These are phyloP conservation scores for Aythya baeri DNA, from an alignment of 2,113 vertebrate genomes.

Conservation along the genomic window DNA sequence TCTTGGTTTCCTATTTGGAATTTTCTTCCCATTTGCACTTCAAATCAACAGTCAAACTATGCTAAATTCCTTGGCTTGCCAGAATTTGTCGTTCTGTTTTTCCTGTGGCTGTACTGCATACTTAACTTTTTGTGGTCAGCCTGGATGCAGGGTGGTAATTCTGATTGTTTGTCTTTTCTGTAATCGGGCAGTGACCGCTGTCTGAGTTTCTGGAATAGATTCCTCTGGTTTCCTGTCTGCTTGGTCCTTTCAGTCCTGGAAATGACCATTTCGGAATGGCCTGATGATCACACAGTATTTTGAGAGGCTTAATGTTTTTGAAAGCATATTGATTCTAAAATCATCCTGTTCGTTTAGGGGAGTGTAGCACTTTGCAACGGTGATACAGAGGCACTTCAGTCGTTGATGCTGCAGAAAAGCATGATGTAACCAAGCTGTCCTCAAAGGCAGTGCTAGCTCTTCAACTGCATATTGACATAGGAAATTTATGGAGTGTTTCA, in stretches of 20 bases:
- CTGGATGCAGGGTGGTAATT: background rate
- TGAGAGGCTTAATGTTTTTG: background rate
- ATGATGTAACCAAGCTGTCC: background rate
- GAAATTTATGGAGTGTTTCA: background rate
- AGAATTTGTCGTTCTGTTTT: background rate
- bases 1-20: background rate
- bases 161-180: background rate
- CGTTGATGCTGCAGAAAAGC: background rate
- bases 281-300: background rate
- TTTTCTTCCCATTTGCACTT: background rate
- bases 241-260: background rate
- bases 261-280: background rate
- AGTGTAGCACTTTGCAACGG: rapidly evolving
- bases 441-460: background rate
- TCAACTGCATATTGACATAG: background rate
- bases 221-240: background rate
- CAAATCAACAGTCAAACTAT: background rate
- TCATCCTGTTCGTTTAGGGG: background rate
- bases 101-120: background rate
- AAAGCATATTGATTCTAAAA: background rate
- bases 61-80: background rate
- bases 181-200: background rate
- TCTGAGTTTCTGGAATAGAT: background rate
- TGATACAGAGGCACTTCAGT: background rate
- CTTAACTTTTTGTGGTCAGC: background rate